These are phyloP conservation scores for Bombus impatiens DNA, from an alignment of 1,140 invertebrate genomes.

Conservation along the genomic window DNA sequence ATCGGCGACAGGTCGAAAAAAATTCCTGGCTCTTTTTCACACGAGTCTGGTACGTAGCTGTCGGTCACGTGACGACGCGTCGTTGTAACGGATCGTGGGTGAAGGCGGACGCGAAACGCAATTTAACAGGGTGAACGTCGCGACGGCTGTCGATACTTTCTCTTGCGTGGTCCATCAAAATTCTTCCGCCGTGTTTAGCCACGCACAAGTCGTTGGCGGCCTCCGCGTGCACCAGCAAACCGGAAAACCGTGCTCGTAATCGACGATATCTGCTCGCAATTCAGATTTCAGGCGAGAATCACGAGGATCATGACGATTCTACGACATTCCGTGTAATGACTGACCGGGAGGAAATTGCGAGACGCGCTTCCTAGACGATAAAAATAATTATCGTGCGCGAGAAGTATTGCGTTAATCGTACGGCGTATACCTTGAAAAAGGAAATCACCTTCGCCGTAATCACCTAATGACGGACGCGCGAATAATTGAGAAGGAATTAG, in stretches of 20 bases:
- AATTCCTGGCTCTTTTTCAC: conserved; percentile 27
- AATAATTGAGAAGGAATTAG: not conserved
- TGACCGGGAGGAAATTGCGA: conserved; percentile 17
- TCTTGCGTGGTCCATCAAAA: conserved; percentile 43
- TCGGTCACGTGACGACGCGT: conserved; percentile 43
- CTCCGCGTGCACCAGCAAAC: conserved; percentile 27
- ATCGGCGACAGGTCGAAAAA: not conserved
- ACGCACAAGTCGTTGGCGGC: conserved; percentile 2
- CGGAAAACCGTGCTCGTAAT: conserved; percentile 41
- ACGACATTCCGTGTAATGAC: conserved; percentile 19
- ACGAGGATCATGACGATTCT: not conserved
- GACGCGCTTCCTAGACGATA: not conserved
- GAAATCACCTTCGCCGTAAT: not conserved
- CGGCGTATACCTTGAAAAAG: not conserved
- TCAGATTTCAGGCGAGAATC: not conserved
- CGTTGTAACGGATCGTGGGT: conserved; percentile 37
- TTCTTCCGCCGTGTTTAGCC: conserved; percentile 23
- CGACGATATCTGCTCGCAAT: conserved; percentile 13
- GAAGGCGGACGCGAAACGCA: conserved; percentile 37
- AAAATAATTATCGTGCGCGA: conserved; percentile 12
- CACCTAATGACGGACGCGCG: not conserved
- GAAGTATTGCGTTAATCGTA: not conserved
- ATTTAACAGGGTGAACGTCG: conserved; percentile 51
- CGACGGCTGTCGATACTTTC: conserved; percentile 19
- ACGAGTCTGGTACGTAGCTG: not conserved